A percentile compares a stretch with the other conserved stretches of the same genome.
Evolutionary conservation across 2,888 invertebrate genomes (phyloP).

Genomic region (Masnerella sp.): DNA sequence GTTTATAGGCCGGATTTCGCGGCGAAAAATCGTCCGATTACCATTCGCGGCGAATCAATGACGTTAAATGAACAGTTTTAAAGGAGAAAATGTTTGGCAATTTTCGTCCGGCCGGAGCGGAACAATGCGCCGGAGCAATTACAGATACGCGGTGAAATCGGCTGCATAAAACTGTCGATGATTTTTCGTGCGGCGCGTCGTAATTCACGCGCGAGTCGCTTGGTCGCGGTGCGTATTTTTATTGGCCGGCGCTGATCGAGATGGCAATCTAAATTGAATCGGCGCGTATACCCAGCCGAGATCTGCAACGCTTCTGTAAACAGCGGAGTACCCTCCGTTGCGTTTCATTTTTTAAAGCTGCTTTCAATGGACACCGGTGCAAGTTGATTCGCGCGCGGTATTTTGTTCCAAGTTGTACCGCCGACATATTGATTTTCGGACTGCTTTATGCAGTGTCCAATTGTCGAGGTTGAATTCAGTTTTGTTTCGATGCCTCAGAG

Average conservation of each 20-base stretch:
- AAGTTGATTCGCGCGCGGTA: slow-evolving; percentile 35
- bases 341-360: slow-evolving; percentile 64
- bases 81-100: no score
- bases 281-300: slow-evolving; percentile 52
- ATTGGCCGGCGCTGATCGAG: slow-evolving; percentile 67
- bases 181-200: slow-evolving; percentile 54
- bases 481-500: no score
- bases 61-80: not conserved
- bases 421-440: slow-evolving; percentile 37
- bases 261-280: slow-evolving; percentile 75
- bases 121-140: slow-evolving; percentile 52
- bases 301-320: slow-evolving; percentile 65
- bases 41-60: slow-evolving; percentile 25
- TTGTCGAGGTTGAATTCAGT: not conserved
- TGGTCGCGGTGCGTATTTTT: slow-evolving; percentile 65
- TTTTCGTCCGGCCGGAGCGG: no score
- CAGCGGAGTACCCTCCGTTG: slow-evolving; percentile 54
- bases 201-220: slow-evolving; percentile 57
- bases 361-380: slow-evolving; percentile 62
- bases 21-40: slow-evolving; percentile 19
- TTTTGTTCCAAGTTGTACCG: slow-evolving; percentile 61
- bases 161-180: slow-evolving; percentile 43
- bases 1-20: slow-evolving; percentile 72
- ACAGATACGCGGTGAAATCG: slow-evolving; percentile 47
- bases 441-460: slow-evolving; percentile 10